Evolutionary conservation across 1,140 invertebrate genomes (phyloP).

Genomic region (Heliothis subflexa): DNA sequence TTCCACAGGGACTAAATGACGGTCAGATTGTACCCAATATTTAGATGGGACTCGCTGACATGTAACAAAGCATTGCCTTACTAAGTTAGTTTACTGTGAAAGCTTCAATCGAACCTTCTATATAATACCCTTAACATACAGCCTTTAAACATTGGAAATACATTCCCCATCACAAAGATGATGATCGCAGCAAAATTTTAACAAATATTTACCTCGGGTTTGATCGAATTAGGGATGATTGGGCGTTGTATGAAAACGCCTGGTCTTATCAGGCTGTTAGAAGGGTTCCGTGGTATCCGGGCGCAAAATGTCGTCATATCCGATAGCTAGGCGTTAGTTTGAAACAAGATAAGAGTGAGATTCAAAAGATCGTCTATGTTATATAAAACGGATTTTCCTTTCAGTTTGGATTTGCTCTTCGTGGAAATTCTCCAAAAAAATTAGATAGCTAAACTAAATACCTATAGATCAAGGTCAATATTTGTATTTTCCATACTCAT

Average conservation of each 20-base stretch:
- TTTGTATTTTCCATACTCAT: no score
- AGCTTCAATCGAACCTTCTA: slow-evolving; percentile 3
- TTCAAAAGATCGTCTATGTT: background rate
- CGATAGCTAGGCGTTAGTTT: slow-evolving; percentile 10
- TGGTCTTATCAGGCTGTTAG: background rate
- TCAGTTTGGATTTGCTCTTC: background rate
- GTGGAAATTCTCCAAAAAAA: background rate
- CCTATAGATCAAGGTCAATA: no score
- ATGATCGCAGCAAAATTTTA: background rate
- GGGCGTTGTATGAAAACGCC: background rate
- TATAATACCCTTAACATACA: slow-evolving; percentile 2
- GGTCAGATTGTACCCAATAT: background rate
- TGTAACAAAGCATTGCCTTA: background rate
- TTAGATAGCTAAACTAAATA: background rate
- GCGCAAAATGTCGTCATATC: slow-evolving; percentile 9
- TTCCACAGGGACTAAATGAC: no score
- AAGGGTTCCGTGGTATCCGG: slow-evolving; percentile 20
- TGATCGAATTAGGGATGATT: slow-evolving; percentile 22
- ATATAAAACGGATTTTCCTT: background rate
- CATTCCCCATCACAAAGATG: background rate
- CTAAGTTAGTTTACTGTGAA: no score
- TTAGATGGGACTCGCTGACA: background rate
- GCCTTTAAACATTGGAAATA: background rate
- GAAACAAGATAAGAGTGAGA: background rate
- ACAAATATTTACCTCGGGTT: slow-evolving; percentile 14